Conservation (phyloP, 2,797 vertebrate species). For the Arctocebus calabarensis region DNA sequence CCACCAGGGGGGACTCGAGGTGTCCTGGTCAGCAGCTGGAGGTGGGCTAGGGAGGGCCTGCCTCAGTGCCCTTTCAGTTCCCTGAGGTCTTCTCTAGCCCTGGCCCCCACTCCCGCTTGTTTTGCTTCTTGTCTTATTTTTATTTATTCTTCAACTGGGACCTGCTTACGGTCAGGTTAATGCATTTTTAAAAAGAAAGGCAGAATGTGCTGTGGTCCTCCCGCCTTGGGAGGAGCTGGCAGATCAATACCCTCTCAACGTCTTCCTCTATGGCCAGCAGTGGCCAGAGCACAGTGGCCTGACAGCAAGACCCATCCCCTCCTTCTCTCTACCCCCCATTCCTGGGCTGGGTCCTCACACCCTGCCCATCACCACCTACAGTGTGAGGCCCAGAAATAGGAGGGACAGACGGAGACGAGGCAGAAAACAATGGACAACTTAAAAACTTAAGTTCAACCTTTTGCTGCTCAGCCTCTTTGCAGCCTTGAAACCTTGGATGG, state of each 20-base stretch:
- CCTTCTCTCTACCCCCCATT: too few species aligned
- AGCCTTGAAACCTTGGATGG: background rate
- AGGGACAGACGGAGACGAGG: background rate
- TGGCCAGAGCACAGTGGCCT: background rate
- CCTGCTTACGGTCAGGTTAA: conserved; percentile 71
- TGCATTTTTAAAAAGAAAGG: conserved; percentile 78
- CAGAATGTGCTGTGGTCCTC: background rate
- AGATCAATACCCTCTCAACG: conserved; percentile 9
- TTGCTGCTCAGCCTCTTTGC: background rate
- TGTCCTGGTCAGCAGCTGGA: background rate
- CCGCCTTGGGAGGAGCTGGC: background rate
- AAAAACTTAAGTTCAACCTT: background rate
- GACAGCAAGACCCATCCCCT: background rate
- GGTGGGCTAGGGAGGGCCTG: background rate
- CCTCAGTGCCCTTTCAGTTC: background rate
- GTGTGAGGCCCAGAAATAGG: background rate
- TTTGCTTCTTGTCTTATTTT: conserved; percentile 54
- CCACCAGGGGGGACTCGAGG: background rate
- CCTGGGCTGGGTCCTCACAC: background rate
- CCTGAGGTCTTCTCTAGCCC: background rate
- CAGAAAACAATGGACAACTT: background rate
- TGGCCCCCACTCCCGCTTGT: background rate
- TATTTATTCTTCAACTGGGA: conserved; percentile 69
- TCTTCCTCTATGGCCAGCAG: background rate
- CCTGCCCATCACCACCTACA: background rate